Percentiles rank a stretch among this genome's conserved stretches.
phyloP scores from a whole-genome alignment of 2,888 invertebrate genomes.

The Cryptocephalus primarius region DNA sequence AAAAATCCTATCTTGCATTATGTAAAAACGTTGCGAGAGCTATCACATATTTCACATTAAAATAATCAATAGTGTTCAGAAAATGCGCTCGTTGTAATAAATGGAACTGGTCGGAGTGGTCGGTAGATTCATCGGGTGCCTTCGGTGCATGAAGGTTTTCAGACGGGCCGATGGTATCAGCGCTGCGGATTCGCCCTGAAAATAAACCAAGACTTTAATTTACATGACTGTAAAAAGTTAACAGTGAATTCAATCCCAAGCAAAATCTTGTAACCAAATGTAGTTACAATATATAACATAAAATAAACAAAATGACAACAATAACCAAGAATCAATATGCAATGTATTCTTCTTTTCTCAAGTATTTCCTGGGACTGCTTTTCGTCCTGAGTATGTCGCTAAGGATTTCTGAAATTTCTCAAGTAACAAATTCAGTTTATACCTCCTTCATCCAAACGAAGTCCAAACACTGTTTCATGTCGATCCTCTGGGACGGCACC shows the following conservation, averaged over 20 bases:
- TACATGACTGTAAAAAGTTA: background rate
- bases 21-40: too few species aligned
- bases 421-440: too few species aligned
- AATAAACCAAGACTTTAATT: constrained; percentile 7
- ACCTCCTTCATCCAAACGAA: constrained; percentile 39
- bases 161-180: constrained; percentile 33
- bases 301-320: too few species aligned
- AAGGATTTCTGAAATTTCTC: too few species aligned
- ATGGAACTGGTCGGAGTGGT: constrained; percentile 24
- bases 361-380: too few species aligned
- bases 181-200: constrained; percentile 13
- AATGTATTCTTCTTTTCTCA: too few species aligned
- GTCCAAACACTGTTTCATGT: constrained; percentile 37
- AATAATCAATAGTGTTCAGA: constrained; percentile 7
- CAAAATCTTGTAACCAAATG: too few species aligned
- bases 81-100: constrained; percentile 21
- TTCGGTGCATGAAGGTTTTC: constrained; percentile 35
- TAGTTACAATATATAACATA: too few species aligned
- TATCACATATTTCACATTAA: background rate
- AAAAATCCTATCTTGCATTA: background rate
- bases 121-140: constrained; percentile 31
- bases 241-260: background rate
- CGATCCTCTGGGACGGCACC: constrained; percentile 41
- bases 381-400: too few species aligned
- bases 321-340: too few species aligned